These are phyloP conservation scores for Phalacrocorax pelagicus DNA, from an alignment of 2,113 vertebrate species.

Conservation along the genomic window DNA sequence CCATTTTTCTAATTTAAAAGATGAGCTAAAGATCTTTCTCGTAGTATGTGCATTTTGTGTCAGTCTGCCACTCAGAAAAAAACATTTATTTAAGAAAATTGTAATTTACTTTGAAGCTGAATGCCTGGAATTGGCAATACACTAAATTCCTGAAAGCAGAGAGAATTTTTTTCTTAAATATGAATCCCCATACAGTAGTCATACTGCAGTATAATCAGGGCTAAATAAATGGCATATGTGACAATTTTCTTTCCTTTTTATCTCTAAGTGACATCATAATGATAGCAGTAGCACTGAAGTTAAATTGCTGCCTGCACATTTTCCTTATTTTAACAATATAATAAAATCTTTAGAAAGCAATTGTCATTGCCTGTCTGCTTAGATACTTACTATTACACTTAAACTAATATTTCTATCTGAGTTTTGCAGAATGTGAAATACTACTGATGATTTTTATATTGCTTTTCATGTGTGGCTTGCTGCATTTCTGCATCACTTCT, in stretches of 20 bases:
- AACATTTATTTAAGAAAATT: slow-evolving; percentile 4
- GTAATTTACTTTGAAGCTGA: neutral
- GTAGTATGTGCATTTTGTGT: neutral
- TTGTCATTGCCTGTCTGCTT: slow-evolving; percentile 1
- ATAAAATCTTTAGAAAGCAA: slow-evolving; percentile 20
- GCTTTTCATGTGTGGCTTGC: neutral
- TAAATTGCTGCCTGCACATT: neutral
- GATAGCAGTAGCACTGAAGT: neutral
- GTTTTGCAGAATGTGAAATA: neutral
- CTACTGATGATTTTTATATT: neutral
- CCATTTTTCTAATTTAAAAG: neutral
- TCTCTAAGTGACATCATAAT: neutral
- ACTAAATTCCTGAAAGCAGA: neutral
- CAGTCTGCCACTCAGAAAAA: neutral
- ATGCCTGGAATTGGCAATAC: neutral
- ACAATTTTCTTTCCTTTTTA: slow-evolving; percentile 30
- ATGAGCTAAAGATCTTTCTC: neutral
- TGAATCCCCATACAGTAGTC: neutral
- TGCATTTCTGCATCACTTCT: slow-evolving; percentile 1
- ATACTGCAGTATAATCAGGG: neutral
- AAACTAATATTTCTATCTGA: slow-evolving; percentile 1
- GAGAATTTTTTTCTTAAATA: neutral
- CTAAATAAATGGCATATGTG: neutral
- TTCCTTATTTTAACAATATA: slow-evolving; percentile 18
- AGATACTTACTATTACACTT: neutral